phyloP scores from a whole-genome alignment of 2,797 vertebrate genomes.

The Tiaroga cobitis region DNA sequence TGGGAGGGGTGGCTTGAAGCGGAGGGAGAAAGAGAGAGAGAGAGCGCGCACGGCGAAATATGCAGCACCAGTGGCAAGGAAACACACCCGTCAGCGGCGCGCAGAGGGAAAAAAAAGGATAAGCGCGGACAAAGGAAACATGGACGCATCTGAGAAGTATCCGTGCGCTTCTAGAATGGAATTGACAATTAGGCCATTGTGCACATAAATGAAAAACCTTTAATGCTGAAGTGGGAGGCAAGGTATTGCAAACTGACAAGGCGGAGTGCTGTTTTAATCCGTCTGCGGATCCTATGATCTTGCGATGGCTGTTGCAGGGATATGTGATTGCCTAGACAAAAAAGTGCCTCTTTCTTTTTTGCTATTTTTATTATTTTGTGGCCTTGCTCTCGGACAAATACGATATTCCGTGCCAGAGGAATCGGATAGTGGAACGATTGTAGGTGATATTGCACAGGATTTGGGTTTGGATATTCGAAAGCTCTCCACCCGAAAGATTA shows the following conservation, averaged over 20 bases:
- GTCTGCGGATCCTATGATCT: conserved; percentile 79
- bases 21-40: conserved; percentile 63
- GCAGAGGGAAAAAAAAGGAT: conserved; percentile 70
- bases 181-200: conserved; percentile 71
- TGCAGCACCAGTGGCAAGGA: conserved; percentile 72
- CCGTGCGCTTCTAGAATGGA: conserved; percentile 64
- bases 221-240: conserved; percentile 80
- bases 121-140: conserved; percentile 81
- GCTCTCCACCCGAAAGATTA: conserved; percentile 85
- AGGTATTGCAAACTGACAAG: conserved; percentile 80
- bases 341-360: conserved; percentile 80
- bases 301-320: conserved; percentile 82
- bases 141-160: conserved; percentile 76
- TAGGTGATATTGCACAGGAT: conserved; percentile 90
- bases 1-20: conserved; percentile 51
- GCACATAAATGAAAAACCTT: conserved; percentile 72
- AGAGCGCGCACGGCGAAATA: conserved; percentile 73
- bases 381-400: conserved; percentile 85
- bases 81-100: conserved; percentile 84
- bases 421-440: conserved; percentile 86
- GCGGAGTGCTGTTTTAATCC: conserved; percentile 81
- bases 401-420: conserved; percentile 91
- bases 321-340: conserved; percentile 77
- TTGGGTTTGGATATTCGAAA: conserved; percentile 89
- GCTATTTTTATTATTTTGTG: conserved; percentile 78